phyloP scores from a whole-genome alignment of 2,113 vertebrate genomes.

The Chauna torquata region DNA sequence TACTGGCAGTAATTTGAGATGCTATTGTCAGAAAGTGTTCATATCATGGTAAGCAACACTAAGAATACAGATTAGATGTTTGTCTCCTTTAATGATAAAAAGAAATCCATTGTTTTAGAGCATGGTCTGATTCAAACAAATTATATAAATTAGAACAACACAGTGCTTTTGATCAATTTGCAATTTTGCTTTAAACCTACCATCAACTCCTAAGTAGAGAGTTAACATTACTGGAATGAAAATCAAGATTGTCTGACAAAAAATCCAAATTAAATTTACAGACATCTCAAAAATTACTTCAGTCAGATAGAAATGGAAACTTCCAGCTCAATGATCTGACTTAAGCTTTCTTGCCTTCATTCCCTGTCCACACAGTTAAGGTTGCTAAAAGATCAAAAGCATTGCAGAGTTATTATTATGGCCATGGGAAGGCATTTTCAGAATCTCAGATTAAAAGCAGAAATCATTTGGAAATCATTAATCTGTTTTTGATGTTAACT shows the following conservation, averaged over 20 bases:
- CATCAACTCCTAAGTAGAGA: not conserved
- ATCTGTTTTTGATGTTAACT: not conserved
- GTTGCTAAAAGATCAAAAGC: not conserved
- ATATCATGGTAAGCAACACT: not conserved
- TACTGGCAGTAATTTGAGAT: not conserved
- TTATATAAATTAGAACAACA: not conserved
- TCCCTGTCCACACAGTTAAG: not conserved
- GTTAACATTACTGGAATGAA: not conserved
- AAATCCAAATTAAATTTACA: not conserved
- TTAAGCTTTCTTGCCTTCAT: not conserved
- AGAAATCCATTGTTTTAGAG: not conserved
- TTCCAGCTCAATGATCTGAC: not conserved
- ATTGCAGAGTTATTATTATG: not conserved
- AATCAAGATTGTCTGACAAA: not conserved
- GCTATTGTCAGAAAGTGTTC: not conserved
- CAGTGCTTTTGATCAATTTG: not conserved
- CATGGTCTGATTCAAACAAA: not conserved
- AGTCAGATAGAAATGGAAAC: not conserved
- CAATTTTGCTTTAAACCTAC: not conserved
- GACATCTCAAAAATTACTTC: not conserved
- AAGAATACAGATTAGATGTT: not conserved
- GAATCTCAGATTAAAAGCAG: not conserved
- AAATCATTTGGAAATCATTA: not conserved
- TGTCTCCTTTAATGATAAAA: not conserved
- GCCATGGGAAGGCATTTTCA: not conserved